These are phyloP conservation scores for Nothobranchius furzeri DNA, from an alignment of 2,113 vertebrate genomes.

Conservation along the genomic window DNA sequence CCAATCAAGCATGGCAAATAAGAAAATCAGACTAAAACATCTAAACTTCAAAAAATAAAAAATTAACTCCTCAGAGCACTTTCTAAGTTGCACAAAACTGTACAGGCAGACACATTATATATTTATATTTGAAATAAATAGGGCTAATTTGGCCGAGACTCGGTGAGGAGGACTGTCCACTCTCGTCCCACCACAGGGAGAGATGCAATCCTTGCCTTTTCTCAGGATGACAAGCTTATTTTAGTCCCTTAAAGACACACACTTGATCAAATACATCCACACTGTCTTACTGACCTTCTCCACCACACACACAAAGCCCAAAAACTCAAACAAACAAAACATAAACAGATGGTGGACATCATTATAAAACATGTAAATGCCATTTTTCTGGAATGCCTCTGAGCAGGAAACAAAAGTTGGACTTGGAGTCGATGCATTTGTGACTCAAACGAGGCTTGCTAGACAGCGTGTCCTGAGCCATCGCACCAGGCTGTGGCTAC, in stretches of 20 bases:
- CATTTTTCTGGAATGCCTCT: conserved; percentile 74
- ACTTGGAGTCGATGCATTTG: conserved; percentile 34
- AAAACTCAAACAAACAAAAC: conserved; percentile 48
- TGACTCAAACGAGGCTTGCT: conserved; percentile 28
- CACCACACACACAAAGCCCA: conserved; percentile 64
- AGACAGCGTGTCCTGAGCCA: conserved; percentile 18
- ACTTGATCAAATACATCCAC: conserved; percentile 27
- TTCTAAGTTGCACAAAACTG: conserved; percentile 79
- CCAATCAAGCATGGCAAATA: conserved; percentile 63
- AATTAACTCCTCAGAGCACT: conserved; percentile 70
- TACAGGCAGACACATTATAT: conserved; percentile 82
- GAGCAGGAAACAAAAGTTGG: conserved; percentile 36
- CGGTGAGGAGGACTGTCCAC: conserved; percentile 55
- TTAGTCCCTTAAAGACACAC: conserved; percentile 42
- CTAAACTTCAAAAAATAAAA: conserved; percentile 66
- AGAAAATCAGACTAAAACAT: conserved; percentile 68
- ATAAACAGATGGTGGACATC: conserved; percentile 52
- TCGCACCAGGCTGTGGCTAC: conserved; percentile 33
- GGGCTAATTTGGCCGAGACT: conserved; percentile 72
- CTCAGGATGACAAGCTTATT: conserved; percentile 32
- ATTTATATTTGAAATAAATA: conserved; percentile 84
- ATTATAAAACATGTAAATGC: conserved; percentile 75
- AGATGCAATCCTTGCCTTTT: conserved; percentile 47
- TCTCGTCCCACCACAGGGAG: conserved; percentile 38
- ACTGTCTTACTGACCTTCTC: conserved; percentile 38